Percentiles rank a stretch among this genome's conserved stretches.
phyloP scores from a whole-genome alignment of 2,888 invertebrate species.

The Drosophila peninsularis region DNA sequence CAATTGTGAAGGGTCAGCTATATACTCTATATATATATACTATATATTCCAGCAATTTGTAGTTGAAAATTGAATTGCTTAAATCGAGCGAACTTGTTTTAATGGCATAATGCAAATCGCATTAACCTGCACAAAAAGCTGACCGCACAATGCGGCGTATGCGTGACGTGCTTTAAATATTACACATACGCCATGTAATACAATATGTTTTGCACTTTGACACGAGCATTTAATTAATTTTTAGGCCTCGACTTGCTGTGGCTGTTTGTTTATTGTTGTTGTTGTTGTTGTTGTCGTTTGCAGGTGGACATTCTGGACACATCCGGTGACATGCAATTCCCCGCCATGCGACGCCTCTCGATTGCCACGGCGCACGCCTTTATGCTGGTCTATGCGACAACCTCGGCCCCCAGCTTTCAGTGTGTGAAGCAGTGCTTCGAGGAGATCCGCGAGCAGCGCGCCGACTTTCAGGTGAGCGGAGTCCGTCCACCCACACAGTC shows the following conservation, averaged over 20 bases:
- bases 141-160: conserved; percentile 36
- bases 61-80: background rate
- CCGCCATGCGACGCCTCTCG: conserved; percentile 94
- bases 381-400: conserved; percentile 93
- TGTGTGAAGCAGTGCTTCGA: conserved; percentile 91
- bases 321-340: conserved; percentile 94
- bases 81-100: background rate
- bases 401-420: conserved; percentile 90
- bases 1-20: no score
- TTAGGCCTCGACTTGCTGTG: conserved; percentile 7
- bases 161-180: conserved; percentile 25
- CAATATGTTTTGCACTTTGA: conserved; percentile 17
- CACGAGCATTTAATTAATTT: conserved; percentile 31
- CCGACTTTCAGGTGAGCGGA: conserved; percentile 87
- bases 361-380: conserved; percentile 95
- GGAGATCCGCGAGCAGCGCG: conserved; percentile 92
- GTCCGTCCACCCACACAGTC: background rate
- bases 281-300: conserved; percentile 37
- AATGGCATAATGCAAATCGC: background rate
- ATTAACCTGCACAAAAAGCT: background rate
- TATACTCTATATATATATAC: background rate
- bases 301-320: conserved; percentile 92
- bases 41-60: background rate
- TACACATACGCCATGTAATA: conserved; percentile 25
- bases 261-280: background rate